Evolutionary conservation across 1,140 invertebrate genomes (phyloP).

Genomic region (Drosophila parvula): DNA sequence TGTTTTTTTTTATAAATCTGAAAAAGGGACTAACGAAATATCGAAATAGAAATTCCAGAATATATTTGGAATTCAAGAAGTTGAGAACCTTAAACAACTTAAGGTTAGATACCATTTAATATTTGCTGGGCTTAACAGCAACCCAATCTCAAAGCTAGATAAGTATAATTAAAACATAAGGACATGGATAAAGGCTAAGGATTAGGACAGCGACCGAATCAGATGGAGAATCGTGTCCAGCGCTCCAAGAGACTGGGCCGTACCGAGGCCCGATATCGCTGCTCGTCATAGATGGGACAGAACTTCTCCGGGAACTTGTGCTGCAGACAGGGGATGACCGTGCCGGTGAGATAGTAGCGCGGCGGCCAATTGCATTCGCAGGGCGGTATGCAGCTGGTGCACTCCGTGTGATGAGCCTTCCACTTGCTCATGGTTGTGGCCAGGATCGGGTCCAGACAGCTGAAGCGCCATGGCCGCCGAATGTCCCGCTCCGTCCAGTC

Average conservation of each 20-base stretch:
- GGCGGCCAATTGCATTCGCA: slow-evolving; percentile 70
- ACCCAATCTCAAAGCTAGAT: no score
- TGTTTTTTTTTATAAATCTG: no score
- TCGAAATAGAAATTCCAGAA: not conserved
- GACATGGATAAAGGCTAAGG: not conserved
- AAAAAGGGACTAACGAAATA: not conserved
- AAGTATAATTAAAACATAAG: not conserved
- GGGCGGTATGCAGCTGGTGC: slow-evolving; percentile 56
- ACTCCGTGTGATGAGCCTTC: slow-evolving; percentile 23
- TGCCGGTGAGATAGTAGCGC: slow-evolving; percentile 68
- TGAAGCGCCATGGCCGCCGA: slow-evolving; percentile 49
- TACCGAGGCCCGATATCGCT: slow-evolving; percentile 27
- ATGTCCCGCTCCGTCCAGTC: slow-evolving; percentile 44
- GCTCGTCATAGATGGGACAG: slow-evolving; percentile 67
- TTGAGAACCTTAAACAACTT: not conserved
- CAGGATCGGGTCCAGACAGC: slow-evolving; percentile 19
- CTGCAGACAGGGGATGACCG: slow-evolving; percentile 63
- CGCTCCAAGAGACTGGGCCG: slow-evolving; percentile 61
- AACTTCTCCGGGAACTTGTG: slow-evolving; percentile 68
- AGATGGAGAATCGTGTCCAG: slow-evolving; percentile 70
- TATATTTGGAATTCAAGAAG: no score
- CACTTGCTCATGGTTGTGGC: slow-evolving; percentile 25
- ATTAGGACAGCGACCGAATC: not conserved
- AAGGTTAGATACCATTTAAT: not conserved
- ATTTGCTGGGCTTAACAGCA: not conserved